phyloP scores from a whole-genome alignment of 2,888 invertebrate genomes.

The Heliconius hortense region DNA sequence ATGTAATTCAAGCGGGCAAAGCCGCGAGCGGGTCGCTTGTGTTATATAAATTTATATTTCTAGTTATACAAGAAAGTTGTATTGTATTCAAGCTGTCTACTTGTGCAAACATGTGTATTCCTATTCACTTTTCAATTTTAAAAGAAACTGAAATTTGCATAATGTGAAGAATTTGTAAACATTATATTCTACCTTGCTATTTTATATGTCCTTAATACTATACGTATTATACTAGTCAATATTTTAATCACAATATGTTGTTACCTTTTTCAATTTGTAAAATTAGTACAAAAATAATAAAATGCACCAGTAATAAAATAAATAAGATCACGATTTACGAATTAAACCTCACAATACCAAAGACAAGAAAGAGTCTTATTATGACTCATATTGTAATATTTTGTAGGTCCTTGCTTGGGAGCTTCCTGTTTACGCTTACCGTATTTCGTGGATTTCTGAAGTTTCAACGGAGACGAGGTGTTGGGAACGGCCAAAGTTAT shows the following conservation, averaged over 20 bases:
- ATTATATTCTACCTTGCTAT: neutral
- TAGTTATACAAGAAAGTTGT: neutral
- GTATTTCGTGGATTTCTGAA: constrained; percentile 70
- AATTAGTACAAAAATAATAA: neutral
- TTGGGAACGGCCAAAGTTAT: constrained; percentile 75
- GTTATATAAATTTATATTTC: neutral
- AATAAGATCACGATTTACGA: neutral
- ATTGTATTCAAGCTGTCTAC: too few species aligned
- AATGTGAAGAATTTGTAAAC: neutral
- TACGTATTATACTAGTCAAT: too few species aligned
- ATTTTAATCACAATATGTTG: too few species aligned
- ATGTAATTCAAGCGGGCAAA: too few species aligned
- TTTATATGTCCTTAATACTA: neutral
- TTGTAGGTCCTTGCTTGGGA: constrained; percentile 62
- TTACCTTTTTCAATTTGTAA: too few species aligned
- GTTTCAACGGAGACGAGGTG: constrained; percentile 63
- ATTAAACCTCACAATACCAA: constrained; percentile 26
- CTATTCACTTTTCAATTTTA: neutral
- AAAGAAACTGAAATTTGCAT: neutral
- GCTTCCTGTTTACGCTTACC: constrained; percentile 60
- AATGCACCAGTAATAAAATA: neutral
- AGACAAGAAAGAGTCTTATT: constrained; percentile 43
- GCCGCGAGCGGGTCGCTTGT: too few species aligned
- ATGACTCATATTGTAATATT: constrained; percentile 63
- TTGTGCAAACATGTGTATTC: neutral